These are phyloP conservation scores for Agrotis puta DNA, from an alignment of 2,888 invertebrate genomes.

Conservation along the genomic window DNA sequence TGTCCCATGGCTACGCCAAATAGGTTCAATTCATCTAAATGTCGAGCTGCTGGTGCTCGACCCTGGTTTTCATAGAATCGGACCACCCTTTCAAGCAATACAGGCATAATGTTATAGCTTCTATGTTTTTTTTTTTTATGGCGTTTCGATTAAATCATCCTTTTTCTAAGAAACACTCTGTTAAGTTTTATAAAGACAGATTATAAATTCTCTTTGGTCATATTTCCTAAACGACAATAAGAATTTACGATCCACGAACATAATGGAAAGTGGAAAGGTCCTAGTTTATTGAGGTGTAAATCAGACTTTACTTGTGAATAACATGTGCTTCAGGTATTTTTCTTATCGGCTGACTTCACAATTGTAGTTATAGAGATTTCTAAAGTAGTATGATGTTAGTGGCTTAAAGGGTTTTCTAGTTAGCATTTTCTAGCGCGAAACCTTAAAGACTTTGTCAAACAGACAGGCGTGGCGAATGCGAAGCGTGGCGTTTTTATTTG, in stretches of 20 bases:
- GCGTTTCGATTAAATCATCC: background rate
- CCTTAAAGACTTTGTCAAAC: too few species aligned
- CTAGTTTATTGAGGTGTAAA: conserved; percentile 41
- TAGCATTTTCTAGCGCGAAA: background rate
- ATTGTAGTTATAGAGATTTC: background rate
- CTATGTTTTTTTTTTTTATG: too few species aligned
- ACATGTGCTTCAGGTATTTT: conserved; percentile 34
- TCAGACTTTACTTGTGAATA: conserved; percentile 37
- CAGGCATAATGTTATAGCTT: background rate
- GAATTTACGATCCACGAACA: conserved; percentile 47
- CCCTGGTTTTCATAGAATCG: too few species aligned
- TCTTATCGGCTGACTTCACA: conserved; percentile 11
- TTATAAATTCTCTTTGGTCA: conserved; percentile 26
- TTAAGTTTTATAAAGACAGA: conserved; percentile 7
- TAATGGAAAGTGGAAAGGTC: conserved; percentile 42
- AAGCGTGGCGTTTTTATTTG: too few species aligned
- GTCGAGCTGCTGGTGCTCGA: too few species aligned
- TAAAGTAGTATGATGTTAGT: background rate
- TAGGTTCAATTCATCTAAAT: too few species aligned
- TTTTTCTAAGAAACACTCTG: background rate
- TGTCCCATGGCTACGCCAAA: too few species aligned
- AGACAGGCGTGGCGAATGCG: too few species aligned
- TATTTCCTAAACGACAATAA: conserved; percentile 31
- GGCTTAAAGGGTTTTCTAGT: background rate
- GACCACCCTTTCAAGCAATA: background rate